phyloP scores from a whole-genome alignment of 2,888 invertebrate species.

The Prenolepis imparis region DNA sequence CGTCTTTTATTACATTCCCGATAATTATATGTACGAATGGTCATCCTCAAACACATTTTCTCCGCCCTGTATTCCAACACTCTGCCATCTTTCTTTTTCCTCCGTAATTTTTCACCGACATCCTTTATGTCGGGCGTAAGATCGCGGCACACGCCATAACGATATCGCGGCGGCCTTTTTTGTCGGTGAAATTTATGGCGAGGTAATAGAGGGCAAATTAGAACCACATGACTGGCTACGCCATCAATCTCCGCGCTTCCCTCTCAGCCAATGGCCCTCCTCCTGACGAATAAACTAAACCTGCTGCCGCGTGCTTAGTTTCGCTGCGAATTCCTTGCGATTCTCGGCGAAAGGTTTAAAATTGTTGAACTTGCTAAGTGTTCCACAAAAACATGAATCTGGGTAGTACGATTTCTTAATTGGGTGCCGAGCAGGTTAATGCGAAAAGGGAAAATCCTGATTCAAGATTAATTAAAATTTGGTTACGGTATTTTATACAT shows the following conservation, averaged over 20 bases:
- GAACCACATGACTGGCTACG: slow-evolving; percentile 79
- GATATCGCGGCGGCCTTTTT: slow-evolving; percentile 74
- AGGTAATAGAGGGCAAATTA: slow-evolving; percentile 81
- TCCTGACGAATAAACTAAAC: slow-evolving; percentile 71
- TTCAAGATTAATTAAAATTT: slow-evolving; percentile 18
- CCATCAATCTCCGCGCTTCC: slow-evolving; percentile 77
- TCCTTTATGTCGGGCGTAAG: slow-evolving; percentile 67
- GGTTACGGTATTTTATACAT: not conserved
- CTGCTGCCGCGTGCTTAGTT: slow-evolving; percentile 65
- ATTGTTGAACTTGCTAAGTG: slow-evolving; percentile 57
- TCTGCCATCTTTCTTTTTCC: slow-evolving; percentile 43
- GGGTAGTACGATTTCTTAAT: slow-evolving; percentile 52
- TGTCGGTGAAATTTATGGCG: slow-evolving; percentile 77
- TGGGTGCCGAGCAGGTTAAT: not conserved
- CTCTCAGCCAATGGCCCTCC: slow-evolving; percentile 51
- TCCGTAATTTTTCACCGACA: slow-evolving; percentile 64
- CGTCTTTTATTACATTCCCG: slow-evolving; percentile 5
- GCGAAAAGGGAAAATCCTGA: not conserved
- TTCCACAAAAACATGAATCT: slow-evolving; percentile 44
- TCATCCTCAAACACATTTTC: slow-evolving; percentile 1
- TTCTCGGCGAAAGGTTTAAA: slow-evolving; percentile 58
- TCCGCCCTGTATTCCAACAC: slow-evolving; percentile 9
- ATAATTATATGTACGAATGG: slow-evolving; percentile 41
- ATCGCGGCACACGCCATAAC: slow-evolving; percentile 69
- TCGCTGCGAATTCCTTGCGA: slow-evolving; percentile 57